These are phyloP conservation scores for Cephus runcator DNA, from an alignment of 2,888 invertebrate genomes.

Conservation along the genomic window DNA sequence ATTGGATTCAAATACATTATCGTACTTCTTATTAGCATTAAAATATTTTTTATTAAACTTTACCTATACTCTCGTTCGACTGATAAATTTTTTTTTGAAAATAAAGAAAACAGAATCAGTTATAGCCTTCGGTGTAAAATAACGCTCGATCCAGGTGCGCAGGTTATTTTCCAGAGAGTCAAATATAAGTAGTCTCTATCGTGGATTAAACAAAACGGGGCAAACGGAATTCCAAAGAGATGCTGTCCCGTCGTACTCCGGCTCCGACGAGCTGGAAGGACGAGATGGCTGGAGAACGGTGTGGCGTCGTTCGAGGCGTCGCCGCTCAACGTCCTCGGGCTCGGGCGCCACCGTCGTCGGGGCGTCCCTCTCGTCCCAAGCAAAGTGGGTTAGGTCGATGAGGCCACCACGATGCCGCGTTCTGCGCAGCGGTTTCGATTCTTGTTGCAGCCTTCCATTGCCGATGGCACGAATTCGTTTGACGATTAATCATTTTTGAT, in stretches of 20 bases:
- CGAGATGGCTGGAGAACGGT: slow-evolving; percentile 2
- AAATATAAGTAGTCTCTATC: background rate
- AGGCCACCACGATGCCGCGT: slow-evolving; percentile 51
- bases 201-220: background rate
- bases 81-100: background rate
- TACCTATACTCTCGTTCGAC: background rate
- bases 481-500: slow-evolving; percentile 4
- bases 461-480: slow-evolving; percentile 5
- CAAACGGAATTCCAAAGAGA: background rate
- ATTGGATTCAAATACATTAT: background rate
- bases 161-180: background rate
- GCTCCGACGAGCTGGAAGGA: background rate
- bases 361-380: slow-evolving; percentile 39
- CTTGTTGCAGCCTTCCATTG: slow-evolving; percentile 25
- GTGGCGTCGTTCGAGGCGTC: slow-evolving; percentile 34
- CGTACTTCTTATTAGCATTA: background rate
- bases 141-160: background rate
- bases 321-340: slow-evolving; percentile 45
- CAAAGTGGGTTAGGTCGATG: slow-evolving; percentile 62
- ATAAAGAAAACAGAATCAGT: background rate
- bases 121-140: background rate
- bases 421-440: slow-evolving; percentile 58
- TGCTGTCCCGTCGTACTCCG: background rate
- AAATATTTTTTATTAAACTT: background rate
- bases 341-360: slow-evolving; percentile 41